Base-by-base conservation (phyloP, 2,888 invertebrate genomes). In the Nipponacmea schrenckii region DNA sequence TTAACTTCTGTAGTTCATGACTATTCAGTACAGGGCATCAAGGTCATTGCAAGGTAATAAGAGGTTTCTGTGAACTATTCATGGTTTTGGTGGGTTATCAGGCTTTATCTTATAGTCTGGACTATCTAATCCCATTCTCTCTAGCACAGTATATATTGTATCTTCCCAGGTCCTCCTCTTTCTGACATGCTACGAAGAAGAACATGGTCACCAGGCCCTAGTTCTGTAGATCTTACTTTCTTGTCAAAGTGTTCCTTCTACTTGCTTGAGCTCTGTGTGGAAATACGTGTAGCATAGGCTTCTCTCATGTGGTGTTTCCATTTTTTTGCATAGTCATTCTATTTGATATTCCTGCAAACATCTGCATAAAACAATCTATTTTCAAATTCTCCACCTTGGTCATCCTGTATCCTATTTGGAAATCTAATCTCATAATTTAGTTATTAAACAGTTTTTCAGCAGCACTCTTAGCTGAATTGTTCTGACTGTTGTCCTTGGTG, bases 151-250 rank as follows among this genome's bases (percentile, higher is more conserved):
- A 20, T 72, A 27, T 27, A 72, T 63, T 56, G 66, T 31, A 24
- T 72, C 72, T 50, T 72, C 67, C 72, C 72, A 73, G 46, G 31
- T 1, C 56, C 69, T n/a, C 62, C 66, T 31, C 70, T n/a, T 50
- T 73, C 67, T 20, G 39, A 45, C 46, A 73, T n/a, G 39, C 70
- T 73, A 10, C 72, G 10, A 2, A 68, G 20, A 20, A 68, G 27
- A 10, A 64, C 72, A 8, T 64, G 39, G 44, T 72, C 72, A 72
- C 68, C 68, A 17, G 68, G 24, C 14, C n/a, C 20, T 44, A 72
- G 64, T 17, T 27, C 46, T 12, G 48, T 0, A 45, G 67, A 62
- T 3, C 45, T 31, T 7, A 68, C 63, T 26, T 68, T 68, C 45
- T 45, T 27, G 63, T 68, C 68, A 68, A 50, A 64, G 7, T 26